Conservation (phyloP, 2,888 invertebrate species). For the Amphipoea lucens region DNA sequence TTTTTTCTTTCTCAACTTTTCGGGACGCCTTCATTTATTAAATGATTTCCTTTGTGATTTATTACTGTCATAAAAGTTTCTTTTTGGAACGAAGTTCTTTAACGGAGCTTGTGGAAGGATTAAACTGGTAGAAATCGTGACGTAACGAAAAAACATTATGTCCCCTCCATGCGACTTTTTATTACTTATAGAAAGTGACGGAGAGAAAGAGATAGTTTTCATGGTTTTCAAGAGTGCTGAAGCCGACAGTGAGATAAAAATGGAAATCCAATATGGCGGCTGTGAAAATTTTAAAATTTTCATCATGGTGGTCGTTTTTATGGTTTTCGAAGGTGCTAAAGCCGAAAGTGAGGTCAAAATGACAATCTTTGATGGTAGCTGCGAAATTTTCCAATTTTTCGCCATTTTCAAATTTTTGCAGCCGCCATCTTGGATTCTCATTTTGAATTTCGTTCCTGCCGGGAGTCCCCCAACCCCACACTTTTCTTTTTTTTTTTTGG, state of each 20-base stretch:
- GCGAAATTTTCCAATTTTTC: no score
- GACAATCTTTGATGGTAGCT: neutral
- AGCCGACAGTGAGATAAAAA: neutral
- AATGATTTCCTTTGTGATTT: slow-evolving; percentile 45
- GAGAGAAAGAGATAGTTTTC: neutral
- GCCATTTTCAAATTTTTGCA: no score
- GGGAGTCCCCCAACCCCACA: neutral
- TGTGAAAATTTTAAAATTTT: no score
- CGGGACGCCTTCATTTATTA: slow-evolving; percentile 25
- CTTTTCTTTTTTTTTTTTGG: neutral
- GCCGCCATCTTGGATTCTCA: no score
- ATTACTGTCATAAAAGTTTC: slow-evolving; percentile 21
- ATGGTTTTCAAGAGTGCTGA: no score
- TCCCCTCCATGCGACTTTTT: neutral
- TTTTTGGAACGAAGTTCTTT: neutral
- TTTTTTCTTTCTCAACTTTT: slow-evolving; percentile 19
- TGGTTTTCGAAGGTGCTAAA: neutral
- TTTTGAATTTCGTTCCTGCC: no score
- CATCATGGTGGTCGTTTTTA: neutral
- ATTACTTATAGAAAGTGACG: neutral
- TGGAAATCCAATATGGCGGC: neutral
- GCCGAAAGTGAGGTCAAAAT: neutral
- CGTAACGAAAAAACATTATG: neutral
- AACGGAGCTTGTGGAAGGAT: neutral
- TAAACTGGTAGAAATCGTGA: neutral